phyloP scores from a whole-genome alignment of 2,888 invertebrate genomes.

The Cyrtodaria siliqua region DNA sequence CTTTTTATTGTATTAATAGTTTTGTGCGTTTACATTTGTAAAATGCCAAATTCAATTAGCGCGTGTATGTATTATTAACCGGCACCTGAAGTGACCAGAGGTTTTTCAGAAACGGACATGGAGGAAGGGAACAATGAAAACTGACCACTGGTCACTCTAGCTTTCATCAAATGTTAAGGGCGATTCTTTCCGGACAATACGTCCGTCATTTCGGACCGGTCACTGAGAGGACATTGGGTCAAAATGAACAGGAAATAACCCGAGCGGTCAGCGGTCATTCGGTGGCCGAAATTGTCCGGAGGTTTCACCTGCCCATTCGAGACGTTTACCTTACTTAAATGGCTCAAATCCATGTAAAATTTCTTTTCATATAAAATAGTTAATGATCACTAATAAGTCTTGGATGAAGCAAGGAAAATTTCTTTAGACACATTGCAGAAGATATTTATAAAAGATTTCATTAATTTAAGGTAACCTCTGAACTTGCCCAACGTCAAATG shows the following conservation, averaged over 20 bases:
- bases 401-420: background rate
- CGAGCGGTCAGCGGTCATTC: constrained; percentile 57
- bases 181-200: constrained; percentile 62
- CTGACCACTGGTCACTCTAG: constrained; percentile 63
- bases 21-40: constrained; percentile 10
- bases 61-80: constrained; percentile 51
- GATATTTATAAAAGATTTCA: background rate
- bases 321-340: constrained; percentile 5
- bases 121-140: constrained; percentile 47
- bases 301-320: constrained; percentile 53
- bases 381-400: constrained; percentile 3
- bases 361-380: constrained; percentile 4
- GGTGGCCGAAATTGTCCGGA: constrained; percentile 57
- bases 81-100: constrained; percentile 48
- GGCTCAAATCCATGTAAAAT: background rate
- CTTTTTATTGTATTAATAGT: background rate
- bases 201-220: constrained; percentile 65
- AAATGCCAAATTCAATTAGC: constrained; percentile 26
- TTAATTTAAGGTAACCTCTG: background rate
- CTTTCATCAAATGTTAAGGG: constrained; percentile 61
- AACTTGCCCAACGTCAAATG: background rate
- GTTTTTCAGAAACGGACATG: constrained; percentile 27
- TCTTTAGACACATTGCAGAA: constrained; percentile 2
- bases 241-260: constrained; percentile 53
- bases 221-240: constrained; percentile 63